A percentile compares a stretch with the other conserved stretches of the same genome.
phyloP scores from a whole-genome alignment of 2,797 vertebrate genomes.

The Gallinago solitaria region DNA sequence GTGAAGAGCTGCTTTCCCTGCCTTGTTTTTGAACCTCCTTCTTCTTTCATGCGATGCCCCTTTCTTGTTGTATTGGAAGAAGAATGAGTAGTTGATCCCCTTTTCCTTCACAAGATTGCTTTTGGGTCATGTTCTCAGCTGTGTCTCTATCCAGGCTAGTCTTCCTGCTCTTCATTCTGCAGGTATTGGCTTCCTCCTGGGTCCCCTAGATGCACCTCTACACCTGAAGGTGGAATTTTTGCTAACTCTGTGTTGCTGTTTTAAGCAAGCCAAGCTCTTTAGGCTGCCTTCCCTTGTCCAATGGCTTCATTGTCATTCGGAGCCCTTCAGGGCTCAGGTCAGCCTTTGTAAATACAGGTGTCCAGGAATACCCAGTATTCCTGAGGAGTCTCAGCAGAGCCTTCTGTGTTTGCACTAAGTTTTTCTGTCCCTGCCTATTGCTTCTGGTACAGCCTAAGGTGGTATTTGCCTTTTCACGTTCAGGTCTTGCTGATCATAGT shows the following conservation, averaged over 20 bases:
- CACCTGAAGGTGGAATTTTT: background rate
- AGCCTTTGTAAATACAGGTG: background rate
- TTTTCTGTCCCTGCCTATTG: background rate
- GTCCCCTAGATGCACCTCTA: background rate
- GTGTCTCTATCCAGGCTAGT: background rate
- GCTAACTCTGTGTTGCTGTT: background rate
- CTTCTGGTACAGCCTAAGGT: background rate
- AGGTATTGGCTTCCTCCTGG: accelerated
- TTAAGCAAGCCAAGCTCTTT: background rate
- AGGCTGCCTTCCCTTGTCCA: background rate
- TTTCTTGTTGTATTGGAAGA: background rate
- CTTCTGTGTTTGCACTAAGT: background rate
- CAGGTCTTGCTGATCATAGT: background rate
- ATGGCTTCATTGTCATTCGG: background rate
- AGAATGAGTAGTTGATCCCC: background rate
- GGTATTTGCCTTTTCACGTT: background rate
- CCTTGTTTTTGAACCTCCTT: background rate
- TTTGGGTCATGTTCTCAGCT: background rate
- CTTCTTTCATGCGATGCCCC: background rate
- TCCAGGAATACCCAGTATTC: background rate
- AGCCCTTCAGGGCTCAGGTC: background rate
- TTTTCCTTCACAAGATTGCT: background rate
- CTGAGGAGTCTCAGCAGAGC: background rate
- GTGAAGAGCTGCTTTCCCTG: background rate
- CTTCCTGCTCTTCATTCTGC: background rate